Evolutionary conservation across 2,113 vertebrate species (phyloP), one percentile per base, ranked within the genome.

Genomic region (Nibea albiflora): DNA sequence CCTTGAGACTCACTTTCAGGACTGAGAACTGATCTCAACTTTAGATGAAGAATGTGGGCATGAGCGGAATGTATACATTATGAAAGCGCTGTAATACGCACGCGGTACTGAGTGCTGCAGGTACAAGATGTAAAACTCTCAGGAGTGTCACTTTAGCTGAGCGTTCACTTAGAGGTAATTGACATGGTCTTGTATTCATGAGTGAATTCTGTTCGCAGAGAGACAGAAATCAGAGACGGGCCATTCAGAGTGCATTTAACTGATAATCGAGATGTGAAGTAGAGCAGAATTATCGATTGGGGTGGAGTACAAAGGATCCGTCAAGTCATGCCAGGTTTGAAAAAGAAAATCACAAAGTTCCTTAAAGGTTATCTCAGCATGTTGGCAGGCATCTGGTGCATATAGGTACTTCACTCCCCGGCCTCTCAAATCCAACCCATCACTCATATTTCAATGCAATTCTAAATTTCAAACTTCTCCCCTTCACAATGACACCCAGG

Each of bases 311-410:
- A 67, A 66, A 58, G 47, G 35, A 68, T 89, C 42, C 9, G 28
- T 85, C 81, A 74, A 76, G 62, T n/a, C 57, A 35, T 57, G 73
- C 53, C 65, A 5, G 39, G 42, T 76, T 66, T 80, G 63, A 73
- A 73, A 79, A 87, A 78, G 8, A 39, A 39, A 39, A 83, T 84
- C 75, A 22, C 50, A 65, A 66, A 78, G 57, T 68, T 76, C 44
- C 54, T 68, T 73, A 80, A 86, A 91, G 89, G 87, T 91, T 78
- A 78, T 82, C 80, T 73, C 69, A 53, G 52, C 4, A 49, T 60
- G 52, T 78, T 64, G 76, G 65, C 69, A 73, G 85, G 68, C 63
- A 69, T 66, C 60, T 50, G 73, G 11, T 60, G 60, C 62, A 22
- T 17, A 19, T 28, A 31, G 68, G 35, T 17, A 14, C 65, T 49